These are phyloP conservation scores for Ecliptopera silaceata DNA, from an alignment of 2,888 invertebrate species.

Conservation along the genomic window DNA sequence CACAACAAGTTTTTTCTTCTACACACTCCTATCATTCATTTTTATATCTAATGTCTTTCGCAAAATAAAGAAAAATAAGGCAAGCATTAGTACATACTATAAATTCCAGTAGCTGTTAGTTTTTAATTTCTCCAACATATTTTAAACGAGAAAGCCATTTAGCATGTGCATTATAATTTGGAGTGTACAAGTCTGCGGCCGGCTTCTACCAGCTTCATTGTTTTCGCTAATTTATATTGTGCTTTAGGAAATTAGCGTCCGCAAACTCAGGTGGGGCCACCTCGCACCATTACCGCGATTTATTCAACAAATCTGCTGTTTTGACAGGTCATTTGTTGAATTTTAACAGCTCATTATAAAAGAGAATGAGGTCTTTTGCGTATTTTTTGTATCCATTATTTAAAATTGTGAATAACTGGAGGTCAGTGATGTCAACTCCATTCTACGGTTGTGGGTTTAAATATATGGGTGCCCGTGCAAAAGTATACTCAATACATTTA, in stretches of 20 bases:
- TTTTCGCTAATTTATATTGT: constrained; percentile 76
- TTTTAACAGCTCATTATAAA: constrained; percentile 58
- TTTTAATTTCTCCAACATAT: constrained; percentile 25
- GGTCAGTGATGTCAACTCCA: too few species aligned
- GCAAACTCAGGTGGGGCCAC: constrained; percentile 64
- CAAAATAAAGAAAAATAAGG: too few species aligned
- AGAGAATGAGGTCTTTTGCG: too few species aligned
- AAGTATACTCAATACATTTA: too few species aligned
- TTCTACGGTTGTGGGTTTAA: too few species aligned
- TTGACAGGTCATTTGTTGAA: constrained; percentile 64
- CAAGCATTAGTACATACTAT: too few species aligned
- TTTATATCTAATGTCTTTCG: too few species aligned
- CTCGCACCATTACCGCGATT: constrained; percentile 68
- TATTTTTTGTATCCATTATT: too few species aligned
- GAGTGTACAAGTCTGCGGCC: constrained; percentile 41
- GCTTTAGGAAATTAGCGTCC: constrained; percentile 70
- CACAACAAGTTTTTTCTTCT: too few species aligned
- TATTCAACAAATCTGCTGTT: constrained; percentile 55
- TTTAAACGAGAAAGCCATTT: constrained; percentile 61
- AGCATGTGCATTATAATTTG: constrained; percentile 59
- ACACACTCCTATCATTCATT: too few species aligned
- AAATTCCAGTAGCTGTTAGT: neutral
- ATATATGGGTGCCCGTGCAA: too few species aligned
- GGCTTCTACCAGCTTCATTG: constrained; percentile 62
- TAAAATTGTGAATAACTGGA: too few species aligned